phyloP scores from a whole-genome alignment of 2,113 vertebrate species.

The Dicrurus megarhynchus region DNA sequence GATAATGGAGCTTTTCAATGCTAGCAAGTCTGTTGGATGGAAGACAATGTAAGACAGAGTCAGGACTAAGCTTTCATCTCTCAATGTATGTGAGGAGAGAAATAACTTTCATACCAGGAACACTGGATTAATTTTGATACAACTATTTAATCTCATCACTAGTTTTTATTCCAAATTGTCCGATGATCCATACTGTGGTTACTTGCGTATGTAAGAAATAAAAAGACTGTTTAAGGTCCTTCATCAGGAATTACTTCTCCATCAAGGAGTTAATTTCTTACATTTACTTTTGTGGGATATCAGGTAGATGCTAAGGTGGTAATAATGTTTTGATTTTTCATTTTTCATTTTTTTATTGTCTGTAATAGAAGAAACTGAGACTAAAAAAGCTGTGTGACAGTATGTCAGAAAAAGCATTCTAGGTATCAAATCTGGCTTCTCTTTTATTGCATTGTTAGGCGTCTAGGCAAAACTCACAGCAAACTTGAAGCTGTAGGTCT shows the following conservation, averaged over 20 bases:
- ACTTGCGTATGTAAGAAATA: not conserved
- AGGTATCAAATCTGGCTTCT: not conserved
- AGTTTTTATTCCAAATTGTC: not conserved
- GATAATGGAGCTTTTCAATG: not conserved
- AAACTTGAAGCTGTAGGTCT: not conserved
- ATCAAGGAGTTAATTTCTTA: not conserved
- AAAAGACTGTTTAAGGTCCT: not conserved
- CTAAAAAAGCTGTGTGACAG: not conserved
- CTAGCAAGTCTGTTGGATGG: not conserved
- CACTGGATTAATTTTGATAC: not conserved
- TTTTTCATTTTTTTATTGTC: not conserved
- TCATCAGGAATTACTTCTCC: not conserved
- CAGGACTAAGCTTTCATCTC: not conserved
- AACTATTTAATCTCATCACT: not conserved
- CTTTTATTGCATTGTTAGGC: not conserved
- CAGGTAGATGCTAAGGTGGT: not conserved
- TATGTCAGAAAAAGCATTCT: not conserved
- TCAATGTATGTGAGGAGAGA: not conserved
- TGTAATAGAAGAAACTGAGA: not conserved
- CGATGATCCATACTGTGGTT: not conserved
- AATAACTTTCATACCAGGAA: not conserved
- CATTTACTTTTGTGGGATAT: not conserved
- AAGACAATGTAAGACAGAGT: not conserved
- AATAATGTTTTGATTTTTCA: not conserved
- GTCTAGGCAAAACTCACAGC: not conserved